phyloP scores from a whole-genome alignment of 2,797 vertebrate species.

The Myoxocephalus aenaeus region DNA sequence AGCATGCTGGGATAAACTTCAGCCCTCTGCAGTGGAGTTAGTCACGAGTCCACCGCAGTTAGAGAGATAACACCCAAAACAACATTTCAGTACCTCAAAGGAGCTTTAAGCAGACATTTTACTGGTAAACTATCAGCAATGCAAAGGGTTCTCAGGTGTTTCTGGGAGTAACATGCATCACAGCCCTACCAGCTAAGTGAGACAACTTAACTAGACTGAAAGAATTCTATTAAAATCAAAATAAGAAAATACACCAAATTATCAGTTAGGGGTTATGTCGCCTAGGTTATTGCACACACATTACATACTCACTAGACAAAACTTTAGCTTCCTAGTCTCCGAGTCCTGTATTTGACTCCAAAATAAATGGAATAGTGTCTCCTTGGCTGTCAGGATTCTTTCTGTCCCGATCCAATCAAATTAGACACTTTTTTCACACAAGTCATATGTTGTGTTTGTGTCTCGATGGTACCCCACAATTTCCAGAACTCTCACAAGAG shows the following conservation, averaged over 20 bases:
- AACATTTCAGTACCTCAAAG: background rate
- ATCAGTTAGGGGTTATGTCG: background rate
- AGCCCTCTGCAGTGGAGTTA: background rate
- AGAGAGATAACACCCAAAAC: background rate
- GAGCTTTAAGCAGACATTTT: background rate
- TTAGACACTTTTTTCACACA: too few relatives aligned
- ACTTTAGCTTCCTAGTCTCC: too few relatives aligned
- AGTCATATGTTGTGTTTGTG: too few relatives aligned
- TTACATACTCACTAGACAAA: too few relatives aligned
- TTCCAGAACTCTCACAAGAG: too few relatives aligned
- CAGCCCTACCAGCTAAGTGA: background rate
- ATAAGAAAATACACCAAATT: background rate
- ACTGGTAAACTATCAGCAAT: background rate
- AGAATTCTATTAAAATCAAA: background rate
- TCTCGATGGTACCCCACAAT: too few relatives aligned
- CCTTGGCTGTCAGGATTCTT: too few relatives aligned
- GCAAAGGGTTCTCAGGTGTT: conserved; percentile 9
- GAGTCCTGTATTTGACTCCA: too few relatives aligned
- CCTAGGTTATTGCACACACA: too few relatives aligned
- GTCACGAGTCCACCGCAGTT: background rate
- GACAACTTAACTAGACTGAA: background rate
- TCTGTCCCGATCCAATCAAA: too few relatives aligned
- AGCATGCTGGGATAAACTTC: background rate
- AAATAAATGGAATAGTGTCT: too few relatives aligned
- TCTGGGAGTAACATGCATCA: background rate